These are phyloP conservation scores for Patella caerulea DNA, from an alignment of 2,888 invertebrate genomes.

Conservation along the genomic window DNA sequence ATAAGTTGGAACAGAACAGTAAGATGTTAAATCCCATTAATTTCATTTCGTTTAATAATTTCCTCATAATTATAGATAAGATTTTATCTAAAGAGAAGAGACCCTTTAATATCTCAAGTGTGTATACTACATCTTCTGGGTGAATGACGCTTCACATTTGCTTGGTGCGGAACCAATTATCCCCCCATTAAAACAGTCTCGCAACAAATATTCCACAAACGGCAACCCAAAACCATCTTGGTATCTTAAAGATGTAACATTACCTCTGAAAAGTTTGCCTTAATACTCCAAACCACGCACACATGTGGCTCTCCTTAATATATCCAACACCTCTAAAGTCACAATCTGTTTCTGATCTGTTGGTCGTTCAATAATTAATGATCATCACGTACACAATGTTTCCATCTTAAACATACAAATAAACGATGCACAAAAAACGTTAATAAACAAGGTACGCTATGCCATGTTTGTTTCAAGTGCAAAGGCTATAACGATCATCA, in stretches of 20 bases:
- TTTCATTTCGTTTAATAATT: neutral
- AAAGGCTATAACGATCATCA: neutral
- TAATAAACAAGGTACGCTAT: neutral
- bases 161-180: neutral
- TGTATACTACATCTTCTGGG: no score
- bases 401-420: neutral
- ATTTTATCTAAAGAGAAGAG: no score
- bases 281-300: neutral
- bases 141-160: no score
- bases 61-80: no score
- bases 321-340: neutral
- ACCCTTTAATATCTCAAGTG: no score
- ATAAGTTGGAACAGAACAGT: neutral
- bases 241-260: no score
- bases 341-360: neutral
- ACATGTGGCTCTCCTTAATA: neutral
- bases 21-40: neutral
- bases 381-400: neutral
- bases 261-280: neutral
- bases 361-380: neutral
- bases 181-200: slow-evolving; percentile 8
- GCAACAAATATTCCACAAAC: neutral
- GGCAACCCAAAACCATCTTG: no score
- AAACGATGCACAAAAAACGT: neutral
- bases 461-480: no score